Conservation (phyloP, 92 coral and sea anemone genomes). For the Porites lobata region DNA sequence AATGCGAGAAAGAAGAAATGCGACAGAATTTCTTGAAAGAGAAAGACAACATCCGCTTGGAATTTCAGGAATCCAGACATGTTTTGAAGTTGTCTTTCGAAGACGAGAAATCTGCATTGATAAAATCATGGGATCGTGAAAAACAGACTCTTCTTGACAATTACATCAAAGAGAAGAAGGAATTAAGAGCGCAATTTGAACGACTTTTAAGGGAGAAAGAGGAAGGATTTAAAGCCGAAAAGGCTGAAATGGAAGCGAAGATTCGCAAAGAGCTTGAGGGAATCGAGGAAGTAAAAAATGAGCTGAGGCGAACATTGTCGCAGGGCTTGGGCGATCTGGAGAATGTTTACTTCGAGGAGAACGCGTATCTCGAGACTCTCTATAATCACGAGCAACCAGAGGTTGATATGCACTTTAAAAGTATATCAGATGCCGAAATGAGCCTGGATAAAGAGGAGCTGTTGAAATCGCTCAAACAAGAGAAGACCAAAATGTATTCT, state of each 20-base stretch:
- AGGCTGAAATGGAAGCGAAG: constrained; percentile 80
- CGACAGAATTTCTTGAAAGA: constrained; percentile 90
- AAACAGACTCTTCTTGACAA: constrained; percentile 73
- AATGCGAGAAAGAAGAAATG: constrained; percentile 93
- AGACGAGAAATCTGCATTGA: constrained; percentile 84
- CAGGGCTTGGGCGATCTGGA: constrained; percentile 92
- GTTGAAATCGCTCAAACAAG: constrained; percentile 79
- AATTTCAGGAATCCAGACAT: constrained; percentile 95
- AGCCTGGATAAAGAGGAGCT: constrained; percentile 68
- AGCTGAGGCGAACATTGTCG: constrained; percentile 85
- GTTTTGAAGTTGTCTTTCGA: constrained; percentile 95
- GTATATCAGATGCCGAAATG: constrained; percentile 56
- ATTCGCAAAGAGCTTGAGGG: constrained; percentile 87
- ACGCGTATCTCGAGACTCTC: constrained; percentile 70
- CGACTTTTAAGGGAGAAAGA: constrained; percentile 76
- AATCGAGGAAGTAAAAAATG: constrained; percentile 94
- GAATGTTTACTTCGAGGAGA: constrained; percentile 89
- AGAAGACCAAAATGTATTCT: constrained; percentile 81
- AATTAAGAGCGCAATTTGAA: constrained; percentile 75
- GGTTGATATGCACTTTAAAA: constrained; percentile 91
- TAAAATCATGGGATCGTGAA: constrained; percentile 81
- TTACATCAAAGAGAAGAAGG: constrained; percentile 86
- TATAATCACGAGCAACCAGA: constrained; percentile 89
- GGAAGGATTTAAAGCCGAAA: constrained; percentile 81
- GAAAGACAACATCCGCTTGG: constrained; percentile 92